Percentiles rank a stretch among this genome's conserved stretches.
Conservation (phyloP, 2,113 vertebrate species). For the Strix uralensis region DNA sequence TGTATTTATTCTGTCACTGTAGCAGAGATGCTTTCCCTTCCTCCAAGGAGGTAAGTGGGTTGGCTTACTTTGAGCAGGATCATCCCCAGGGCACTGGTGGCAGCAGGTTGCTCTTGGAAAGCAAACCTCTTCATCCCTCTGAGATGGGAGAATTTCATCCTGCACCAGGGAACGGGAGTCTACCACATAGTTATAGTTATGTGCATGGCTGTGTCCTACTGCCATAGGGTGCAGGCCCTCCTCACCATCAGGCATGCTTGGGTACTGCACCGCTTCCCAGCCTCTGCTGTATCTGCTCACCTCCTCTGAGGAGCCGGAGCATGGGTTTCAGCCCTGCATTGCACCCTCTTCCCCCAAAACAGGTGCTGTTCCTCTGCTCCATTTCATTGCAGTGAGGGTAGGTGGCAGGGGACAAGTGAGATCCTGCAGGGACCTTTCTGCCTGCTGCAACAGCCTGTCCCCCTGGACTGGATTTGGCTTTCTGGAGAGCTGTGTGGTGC, state of each 20-base stretch:
- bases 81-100: neutral
- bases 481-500: neutral
- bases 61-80: neutral
- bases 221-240: rapidly evolving
- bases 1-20: neutral
- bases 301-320: neutral
- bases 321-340: neutral
- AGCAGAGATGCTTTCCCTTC: neutral
- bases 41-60: neutral
- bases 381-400: rapidly evolving
- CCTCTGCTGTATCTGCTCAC: neutral
- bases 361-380: neutral
- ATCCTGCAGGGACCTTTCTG: neutral
- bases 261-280: neutral
- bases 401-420: neutral
- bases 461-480: neutral
- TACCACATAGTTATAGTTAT: neutral
- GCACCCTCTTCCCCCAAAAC: neutral
- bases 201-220: neutral
- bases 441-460: neutral
- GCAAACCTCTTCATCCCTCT: neutral
- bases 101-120: neutral
- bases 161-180: neutral
- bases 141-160: neutral
- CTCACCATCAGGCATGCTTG: neutral